These are phyloP conservation scores for Platalea minor DNA, from an alignment of 2,797 vertebrate genomes.

Conservation along the genomic window DNA sequence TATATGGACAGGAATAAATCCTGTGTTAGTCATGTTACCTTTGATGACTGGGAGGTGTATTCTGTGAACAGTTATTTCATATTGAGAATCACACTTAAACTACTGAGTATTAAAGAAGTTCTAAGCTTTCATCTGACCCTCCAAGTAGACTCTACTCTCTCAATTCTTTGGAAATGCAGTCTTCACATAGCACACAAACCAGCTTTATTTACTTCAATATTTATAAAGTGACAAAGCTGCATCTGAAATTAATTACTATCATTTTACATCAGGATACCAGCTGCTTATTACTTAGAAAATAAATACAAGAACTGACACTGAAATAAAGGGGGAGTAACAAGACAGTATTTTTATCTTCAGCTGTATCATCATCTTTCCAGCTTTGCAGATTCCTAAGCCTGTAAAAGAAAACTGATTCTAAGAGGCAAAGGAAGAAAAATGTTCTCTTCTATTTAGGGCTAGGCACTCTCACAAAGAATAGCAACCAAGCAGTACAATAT, in stretches of 20 bases:
- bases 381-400: not conserved
- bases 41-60: not conserved
- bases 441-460: not conserved
- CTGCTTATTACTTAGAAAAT: not conserved
- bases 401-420: not conserved
- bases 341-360: not conserved
- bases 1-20: not conserved
- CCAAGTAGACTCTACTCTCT: not conserved
- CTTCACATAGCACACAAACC: not conserved
- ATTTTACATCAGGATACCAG: not conserved
- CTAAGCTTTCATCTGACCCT: not conserved
- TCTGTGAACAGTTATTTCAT: not conserved
- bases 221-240: not conserved
- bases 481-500: not conserved
- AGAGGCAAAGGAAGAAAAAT: not conserved
- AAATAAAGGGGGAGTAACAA: not conserved
- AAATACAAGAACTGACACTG: not conserved
- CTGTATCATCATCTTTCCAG: not conserved
- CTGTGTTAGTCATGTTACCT: not conserved
- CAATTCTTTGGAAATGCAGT: not conserved
- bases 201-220: not conserved
- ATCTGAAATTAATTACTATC: not conserved
- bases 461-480: not conserved
- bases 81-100: not conserved
- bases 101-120: not conserved